Conservation (phyloP, 2,113 vertebrate species). For the Chlorodrepanis virens region DNA sequence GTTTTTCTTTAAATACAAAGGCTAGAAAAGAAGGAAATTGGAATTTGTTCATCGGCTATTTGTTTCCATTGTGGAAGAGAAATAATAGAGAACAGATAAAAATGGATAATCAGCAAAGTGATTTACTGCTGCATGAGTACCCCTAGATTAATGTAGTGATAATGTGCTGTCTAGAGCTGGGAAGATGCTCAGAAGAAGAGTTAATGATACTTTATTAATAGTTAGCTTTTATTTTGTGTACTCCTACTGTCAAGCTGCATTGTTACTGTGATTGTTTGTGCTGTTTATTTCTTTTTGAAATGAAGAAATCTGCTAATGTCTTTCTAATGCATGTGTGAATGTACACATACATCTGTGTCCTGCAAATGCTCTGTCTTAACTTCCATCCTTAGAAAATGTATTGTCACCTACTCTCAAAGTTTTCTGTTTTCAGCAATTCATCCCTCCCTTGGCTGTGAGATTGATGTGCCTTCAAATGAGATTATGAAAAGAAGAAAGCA, state of each 20-base stretch:
- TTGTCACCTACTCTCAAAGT: background rate
- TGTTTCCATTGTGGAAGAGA: constrained; percentile 22
- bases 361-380: background rate
- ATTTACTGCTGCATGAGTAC: constrained; percentile 33
- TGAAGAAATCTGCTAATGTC: background rate
- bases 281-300: background rate
- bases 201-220: constrained; percentile 52
- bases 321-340: background rate
- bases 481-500: background rate
- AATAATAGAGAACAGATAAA: constrained; percentile 33
- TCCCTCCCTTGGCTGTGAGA: background rate
- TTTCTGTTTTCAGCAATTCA: background rate
- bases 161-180: constrained; percentile 2
- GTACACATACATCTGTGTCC: background rate
- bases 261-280: background rate
- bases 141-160: constrained; percentile 44
- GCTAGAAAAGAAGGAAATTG: background rate
- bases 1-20: background rate
- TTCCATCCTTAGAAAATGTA: background rate
- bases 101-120: constrained; percentile 26
- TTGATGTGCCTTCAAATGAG: background rate
- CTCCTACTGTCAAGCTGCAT: constrained; percentile 2
- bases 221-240: constrained; percentile 36
- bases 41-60: background rate
- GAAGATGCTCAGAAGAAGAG: constrained; percentile 10